A percentile compares a stretch with the other conserved stretches of the same genome.
Conservation (phyloP, 2,113 vertebrate genomes). For the Ictidomys tridecemlineatus region DNA sequence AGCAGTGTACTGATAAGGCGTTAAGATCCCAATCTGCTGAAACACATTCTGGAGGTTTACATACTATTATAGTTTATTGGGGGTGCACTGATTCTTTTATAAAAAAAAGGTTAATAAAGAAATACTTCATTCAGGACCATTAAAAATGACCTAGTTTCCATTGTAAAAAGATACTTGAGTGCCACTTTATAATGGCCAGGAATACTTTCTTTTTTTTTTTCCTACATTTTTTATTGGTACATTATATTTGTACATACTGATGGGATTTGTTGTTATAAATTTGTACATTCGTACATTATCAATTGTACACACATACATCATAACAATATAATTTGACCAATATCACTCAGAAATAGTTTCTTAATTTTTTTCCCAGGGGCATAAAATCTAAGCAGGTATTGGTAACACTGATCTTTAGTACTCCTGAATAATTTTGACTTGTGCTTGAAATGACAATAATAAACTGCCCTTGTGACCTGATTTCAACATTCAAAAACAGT, state of each 20-base stretch:
- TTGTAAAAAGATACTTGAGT: background rate
- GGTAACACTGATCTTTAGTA: background rate
- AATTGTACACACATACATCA: no score
- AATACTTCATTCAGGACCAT: background rate
- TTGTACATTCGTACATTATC: no score
- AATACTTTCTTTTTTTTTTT: background rate
- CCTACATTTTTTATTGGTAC: no score
- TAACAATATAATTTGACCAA: no score
- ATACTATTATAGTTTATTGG: slow-evolving; percentile 23
- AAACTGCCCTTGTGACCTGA: slow-evolving; percentile 23
- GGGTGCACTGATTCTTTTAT: background rate
- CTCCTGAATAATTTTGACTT: background rate
- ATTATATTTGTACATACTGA: no score
- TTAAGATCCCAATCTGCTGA: background rate
- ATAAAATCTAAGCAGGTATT: slow-evolving; percentile 2
- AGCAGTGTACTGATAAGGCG: background rate
- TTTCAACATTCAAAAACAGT: slow-evolving; percentile 15
- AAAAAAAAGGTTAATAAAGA: background rate
- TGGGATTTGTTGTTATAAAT: no score
- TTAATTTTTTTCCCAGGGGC: background rate
- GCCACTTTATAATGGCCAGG: background rate
- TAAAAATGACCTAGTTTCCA: background rate
- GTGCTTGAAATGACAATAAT: background rate
- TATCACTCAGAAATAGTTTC: background rate
- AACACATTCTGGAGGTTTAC: background rate